Conservation (phyloP, 2,888 invertebrate genomes). For the Mythimna loreyi region DNA sequence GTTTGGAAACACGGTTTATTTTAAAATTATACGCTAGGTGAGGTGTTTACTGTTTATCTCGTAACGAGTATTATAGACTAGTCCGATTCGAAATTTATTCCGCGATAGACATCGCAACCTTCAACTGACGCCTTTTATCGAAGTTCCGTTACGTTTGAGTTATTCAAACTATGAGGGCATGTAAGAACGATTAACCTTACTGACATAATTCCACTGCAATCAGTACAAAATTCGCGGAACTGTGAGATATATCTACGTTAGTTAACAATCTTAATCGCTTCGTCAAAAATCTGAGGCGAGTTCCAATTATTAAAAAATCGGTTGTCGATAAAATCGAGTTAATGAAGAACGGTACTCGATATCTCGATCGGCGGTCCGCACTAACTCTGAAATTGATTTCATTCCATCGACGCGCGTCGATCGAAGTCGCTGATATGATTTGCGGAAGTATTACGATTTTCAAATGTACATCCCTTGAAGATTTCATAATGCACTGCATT, state of each 20-base stretch:
- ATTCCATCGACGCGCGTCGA: slow-evolving; percentile 83
- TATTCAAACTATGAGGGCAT: slow-evolving; percentile 41
- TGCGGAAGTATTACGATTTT: slow-evolving; percentile 80
- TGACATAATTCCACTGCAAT: slow-evolving; percentile 70
- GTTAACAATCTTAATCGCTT: slow-evolving; percentile 83
- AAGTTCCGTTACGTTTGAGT: slow-evolving; percentile 54
- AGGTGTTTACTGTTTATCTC: slow-evolving; percentile 67
- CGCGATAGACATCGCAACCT: slow-evolving; percentile 54
- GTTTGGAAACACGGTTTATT: slow-evolving; percentile 71
- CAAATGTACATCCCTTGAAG: slow-evolving; percentile 60
- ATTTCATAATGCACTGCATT: slow-evolving; percentile 40
- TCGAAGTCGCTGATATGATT: slow-evolving; percentile 81
- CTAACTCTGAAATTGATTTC: slow-evolving; percentile 87
- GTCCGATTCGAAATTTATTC: slow-evolving; percentile 55
- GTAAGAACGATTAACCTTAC: slow-evolving; percentile 55
- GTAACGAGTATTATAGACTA: slow-evolving; percentile 49
- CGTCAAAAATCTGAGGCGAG: slow-evolving; percentile 83
- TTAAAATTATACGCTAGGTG: slow-evolving; percentile 72
- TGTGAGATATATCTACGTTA: slow-evolving; percentile 78
- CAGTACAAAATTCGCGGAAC: slow-evolving; percentile 74
- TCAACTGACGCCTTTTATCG: slow-evolving; percentile 44
- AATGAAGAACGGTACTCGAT: slow-evolving; percentile 88
- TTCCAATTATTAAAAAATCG: slow-evolving; percentile 87
- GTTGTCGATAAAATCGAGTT: slow-evolving; percentile 88
- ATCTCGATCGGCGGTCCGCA: slow-evolving; percentile 78